Evolutionary conservation across 2,797 vertebrate genomes (phyloP).

Genomic region (Mycteria americana): DNA sequence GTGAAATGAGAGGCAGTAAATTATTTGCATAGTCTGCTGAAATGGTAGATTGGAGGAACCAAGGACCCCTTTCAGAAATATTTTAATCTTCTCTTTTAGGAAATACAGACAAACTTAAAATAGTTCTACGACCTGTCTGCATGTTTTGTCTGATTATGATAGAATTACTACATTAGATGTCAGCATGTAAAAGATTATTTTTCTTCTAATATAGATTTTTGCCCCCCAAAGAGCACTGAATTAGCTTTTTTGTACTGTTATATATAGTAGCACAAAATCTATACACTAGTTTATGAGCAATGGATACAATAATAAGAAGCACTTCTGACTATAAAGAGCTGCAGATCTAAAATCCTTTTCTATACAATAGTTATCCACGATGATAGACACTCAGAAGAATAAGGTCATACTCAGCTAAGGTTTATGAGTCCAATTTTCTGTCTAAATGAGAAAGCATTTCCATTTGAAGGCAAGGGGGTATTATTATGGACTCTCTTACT

Average conservation of each 20-base stretch:
- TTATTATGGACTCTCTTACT: slow-evolving; percentile 4
- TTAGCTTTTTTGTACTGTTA: slow-evolving; percentile 39
- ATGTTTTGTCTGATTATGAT: slow-evolving; percentile 23
- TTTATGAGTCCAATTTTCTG: slow-evolving; percentile 59
- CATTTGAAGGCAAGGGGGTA: slow-evolving; percentile 9
- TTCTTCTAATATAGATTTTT: slow-evolving; percentile 39
- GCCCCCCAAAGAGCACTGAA: slow-evolving; percentile 4
- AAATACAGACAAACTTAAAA: background rate
- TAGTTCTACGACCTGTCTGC: background rate
- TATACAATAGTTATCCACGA: background rate
- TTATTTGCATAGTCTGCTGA: slow-evolving; percentile 42
- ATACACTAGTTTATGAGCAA: slow-evolving; percentile 59
- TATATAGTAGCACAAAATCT: slow-evolving; percentile 55
- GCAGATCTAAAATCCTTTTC: slow-evolving; percentile 48
- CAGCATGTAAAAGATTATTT: slow-evolving; percentile 24
- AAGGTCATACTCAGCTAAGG: slow-evolving; percentile 49
- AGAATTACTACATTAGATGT: slow-evolving; percentile 26
- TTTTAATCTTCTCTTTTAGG: background rate
- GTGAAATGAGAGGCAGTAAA: slow-evolving; percentile 32
- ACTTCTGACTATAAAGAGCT: slow-evolving; percentile 42
- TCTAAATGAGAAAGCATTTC: slow-evolving; percentile 50
- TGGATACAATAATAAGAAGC: slow-evolving; percentile 53
- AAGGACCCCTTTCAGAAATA: background rate
- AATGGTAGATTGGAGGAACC: slow-evolving; percentile 23
- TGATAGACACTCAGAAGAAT: slow-evolving; percentile 43